Conservation (phyloP, 2,113 vertebrate species). For the Dicentrarchus labrax region DNA sequence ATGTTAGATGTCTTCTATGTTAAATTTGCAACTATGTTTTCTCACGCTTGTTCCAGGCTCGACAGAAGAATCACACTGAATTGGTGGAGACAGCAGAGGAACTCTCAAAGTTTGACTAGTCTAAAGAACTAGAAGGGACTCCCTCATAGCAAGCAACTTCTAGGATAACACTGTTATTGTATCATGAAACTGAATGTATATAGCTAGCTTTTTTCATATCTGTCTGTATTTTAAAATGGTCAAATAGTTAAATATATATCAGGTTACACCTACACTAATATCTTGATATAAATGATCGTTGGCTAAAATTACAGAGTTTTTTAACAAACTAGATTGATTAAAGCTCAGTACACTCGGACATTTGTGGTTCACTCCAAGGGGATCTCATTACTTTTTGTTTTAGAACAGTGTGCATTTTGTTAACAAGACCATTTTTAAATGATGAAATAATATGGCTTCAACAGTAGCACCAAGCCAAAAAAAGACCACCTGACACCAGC, state of each 20-base stretch:
- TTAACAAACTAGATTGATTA: neutral
- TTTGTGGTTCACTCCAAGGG: neutral
- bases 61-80: neutral
- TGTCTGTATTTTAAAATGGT: no score
- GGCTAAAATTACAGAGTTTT: neutral
- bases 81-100: neutral
- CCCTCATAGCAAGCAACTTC: neutral
- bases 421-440: conserved; percentile 32
- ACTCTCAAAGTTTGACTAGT: neutral
- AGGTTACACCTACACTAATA: neutral
- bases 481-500: conserved; percentile 46
- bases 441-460: conserved; percentile 6
- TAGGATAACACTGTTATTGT: neutral
- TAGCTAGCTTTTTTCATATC: neutral
- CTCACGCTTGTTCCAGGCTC: neutral
- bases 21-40: neutral
- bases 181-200: neutral
- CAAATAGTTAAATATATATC: neutral
- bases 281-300: neutral
- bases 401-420: conserved; percentile 21
- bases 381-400: neutral
- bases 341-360: neutral
- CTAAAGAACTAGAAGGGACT: neutral
- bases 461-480: neutral
- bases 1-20: neutral